phyloP scores from a whole-genome alignment of 2,113 vertebrate genomes.

The Panthera tigris region DNA sequence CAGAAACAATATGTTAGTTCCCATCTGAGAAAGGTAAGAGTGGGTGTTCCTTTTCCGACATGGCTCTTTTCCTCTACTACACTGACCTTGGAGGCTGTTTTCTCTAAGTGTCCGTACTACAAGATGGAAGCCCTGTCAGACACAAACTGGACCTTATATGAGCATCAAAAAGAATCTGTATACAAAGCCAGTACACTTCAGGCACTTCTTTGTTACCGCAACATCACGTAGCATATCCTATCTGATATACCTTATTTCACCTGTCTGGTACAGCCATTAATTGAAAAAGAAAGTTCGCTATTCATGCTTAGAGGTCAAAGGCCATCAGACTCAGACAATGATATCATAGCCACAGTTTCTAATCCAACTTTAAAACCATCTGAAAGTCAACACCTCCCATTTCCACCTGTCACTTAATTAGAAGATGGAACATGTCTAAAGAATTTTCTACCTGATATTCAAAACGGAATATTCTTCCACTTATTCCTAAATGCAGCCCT shows the following conservation, averaged over 20 bases:
- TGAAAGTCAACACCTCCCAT: background rate
- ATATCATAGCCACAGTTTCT: background rate
- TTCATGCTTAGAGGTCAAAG: background rate
- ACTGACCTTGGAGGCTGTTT: background rate
- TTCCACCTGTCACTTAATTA: background rate
- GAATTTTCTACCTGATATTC: background rate
- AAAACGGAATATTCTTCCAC: background rate
- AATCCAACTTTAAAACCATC: background rate
- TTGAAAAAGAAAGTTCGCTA: background rate
- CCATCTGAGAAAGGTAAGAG: background rate
- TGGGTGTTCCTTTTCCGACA: background rate
- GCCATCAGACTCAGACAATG: background rate
- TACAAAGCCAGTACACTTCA: background rate
- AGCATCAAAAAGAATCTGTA: background rate
- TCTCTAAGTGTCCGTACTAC: background rate
- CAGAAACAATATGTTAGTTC: background rate
- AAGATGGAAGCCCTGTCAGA: background rate
- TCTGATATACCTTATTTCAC: background rate
- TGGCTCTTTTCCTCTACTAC: background rate
- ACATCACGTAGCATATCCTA: background rate
- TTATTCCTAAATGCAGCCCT: background rate
- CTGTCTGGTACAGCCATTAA: background rate
- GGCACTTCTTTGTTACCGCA: background rate
- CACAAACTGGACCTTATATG: background rate
- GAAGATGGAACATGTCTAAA: background rate